Percentiles rank a stretch among this genome's conserved stretches.
Evolutionary conservation across 2,113 vertebrate genomes (phyloP).

Genomic region (Melanerpes aurifrons): DNA sequence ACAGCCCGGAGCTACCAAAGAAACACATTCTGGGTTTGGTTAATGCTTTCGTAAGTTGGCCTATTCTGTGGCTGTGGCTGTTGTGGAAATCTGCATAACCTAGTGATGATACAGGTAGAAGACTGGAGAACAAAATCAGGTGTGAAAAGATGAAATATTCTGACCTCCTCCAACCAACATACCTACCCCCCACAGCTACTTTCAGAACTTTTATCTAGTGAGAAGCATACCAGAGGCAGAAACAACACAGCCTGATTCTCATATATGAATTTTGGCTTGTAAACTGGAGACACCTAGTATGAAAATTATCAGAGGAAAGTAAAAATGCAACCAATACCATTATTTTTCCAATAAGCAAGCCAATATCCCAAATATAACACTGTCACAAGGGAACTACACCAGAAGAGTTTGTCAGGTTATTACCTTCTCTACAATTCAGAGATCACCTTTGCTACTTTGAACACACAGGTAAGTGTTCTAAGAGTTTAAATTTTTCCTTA

Average conservation of each 20-base stretch:
- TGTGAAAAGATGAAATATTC: neutral
- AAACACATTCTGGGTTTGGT: neutral
- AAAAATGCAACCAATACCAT: constrained; percentile 7
- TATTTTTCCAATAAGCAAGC: neutral
- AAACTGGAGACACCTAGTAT: neutral
- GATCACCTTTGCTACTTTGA: neutral
- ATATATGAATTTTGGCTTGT: neutral
- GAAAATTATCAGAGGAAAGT: neutral
- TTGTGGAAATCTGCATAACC: neutral
- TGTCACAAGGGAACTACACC: neutral
- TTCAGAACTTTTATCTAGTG: neutral
- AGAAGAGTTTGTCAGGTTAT: neutral
- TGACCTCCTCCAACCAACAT: neutral
- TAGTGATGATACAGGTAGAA: neutral
- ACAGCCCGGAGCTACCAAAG: neutral
- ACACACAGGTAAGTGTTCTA: neutral
- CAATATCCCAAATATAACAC: neutral
- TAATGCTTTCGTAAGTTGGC: neutral
- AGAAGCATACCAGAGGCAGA: neutral
- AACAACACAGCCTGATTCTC: constrained; percentile 5
- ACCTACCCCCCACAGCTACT: neutral
- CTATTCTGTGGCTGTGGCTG: neutral
- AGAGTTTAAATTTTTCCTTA: neutral
- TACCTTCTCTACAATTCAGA: neutral
- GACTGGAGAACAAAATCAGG: neutral